These are phyloP conservation scores for Nyctalus aviator DNA, from an alignment of 2,797 vertebrate genomes.

Conservation along the genomic window DNA sequence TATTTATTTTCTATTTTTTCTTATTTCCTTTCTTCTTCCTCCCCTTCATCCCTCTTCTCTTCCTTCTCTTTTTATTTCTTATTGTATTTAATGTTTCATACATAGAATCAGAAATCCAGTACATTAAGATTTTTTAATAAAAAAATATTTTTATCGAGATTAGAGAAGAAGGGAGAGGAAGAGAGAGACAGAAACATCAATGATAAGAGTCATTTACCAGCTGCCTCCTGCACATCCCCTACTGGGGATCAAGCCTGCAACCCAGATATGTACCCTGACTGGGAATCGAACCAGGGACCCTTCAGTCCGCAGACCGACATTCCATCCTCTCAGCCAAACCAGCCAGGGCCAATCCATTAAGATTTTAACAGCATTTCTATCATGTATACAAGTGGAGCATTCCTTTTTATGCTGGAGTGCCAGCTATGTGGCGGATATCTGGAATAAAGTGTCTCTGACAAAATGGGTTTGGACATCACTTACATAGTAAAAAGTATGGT, in stretches of 20 bases:
- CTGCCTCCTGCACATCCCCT: too few species aligned
- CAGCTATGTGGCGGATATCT: background rate
- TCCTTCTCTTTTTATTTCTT: background rate
- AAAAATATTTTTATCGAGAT: too few species aligned
- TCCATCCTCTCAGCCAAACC: too few species aligned
- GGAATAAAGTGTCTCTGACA: slow-evolving; percentile 54
- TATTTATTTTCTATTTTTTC: background rate
- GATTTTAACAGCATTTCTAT: slow-evolving; percentile 22
- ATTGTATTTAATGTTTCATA: background rate
- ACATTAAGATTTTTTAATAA: background rate
- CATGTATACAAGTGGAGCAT: background rate
- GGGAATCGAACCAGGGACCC: too few species aligned
- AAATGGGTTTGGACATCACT: background rate
- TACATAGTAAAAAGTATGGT: background rate
- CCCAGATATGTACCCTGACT: too few species aligned
- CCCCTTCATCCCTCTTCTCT: background rate
- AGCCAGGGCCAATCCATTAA: background rate
- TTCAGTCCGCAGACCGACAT: too few species aligned
- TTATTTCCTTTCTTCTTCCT: background rate
- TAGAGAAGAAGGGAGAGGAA: too few species aligned
- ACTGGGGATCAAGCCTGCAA: too few species aligned
- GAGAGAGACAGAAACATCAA: too few species aligned
- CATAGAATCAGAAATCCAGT: background rate
- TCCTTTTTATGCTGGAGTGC: background rate
- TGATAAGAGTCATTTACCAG: too few species aligned